phyloP scores from a whole-genome alignment of 2,888 invertebrate genomes.

The Prenolepis imparis region DNA sequence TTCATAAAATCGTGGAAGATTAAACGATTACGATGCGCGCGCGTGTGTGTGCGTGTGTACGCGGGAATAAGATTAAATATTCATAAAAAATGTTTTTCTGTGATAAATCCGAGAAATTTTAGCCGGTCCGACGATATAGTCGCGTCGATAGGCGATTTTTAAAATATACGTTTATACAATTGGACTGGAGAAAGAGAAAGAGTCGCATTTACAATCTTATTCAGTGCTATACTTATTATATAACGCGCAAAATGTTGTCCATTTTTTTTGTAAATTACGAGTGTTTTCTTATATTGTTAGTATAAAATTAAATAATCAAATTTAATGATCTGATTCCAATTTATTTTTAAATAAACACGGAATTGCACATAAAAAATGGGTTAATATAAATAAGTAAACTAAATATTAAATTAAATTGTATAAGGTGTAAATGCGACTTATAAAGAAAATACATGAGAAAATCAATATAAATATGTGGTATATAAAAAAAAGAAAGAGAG shows the following conservation, averaged over 20 bases:
- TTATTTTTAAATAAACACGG: background rate
- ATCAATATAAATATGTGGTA: constrained; percentile 14
- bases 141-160: constrained; percentile 60
- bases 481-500: constrained; percentile 31
- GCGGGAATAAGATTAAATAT: constrained; percentile 68
- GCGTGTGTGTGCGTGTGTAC: constrained; percentile 36
- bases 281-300: background rate
- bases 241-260: background rate
- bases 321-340: background rate
- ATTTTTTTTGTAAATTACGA: background rate
- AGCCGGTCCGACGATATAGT: constrained; percentile 56
- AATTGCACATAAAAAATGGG: background rate
- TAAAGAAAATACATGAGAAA: constrained; percentile 2
- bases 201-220: constrained; percentile 13
- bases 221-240: too few species aligned
- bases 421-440: constrained; percentile 22
- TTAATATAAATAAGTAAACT: background rate
- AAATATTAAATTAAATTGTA: too few species aligned
- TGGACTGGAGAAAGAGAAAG: constrained; percentile 3
- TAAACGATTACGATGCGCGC: constrained; percentile 9
- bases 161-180: constrained; percentile 56
- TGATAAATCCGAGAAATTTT: constrained; percentile 83
- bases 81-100: constrained; percentile 84
- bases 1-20: constrained; percentile 1
- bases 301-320: background rate